phyloP scores from a whole-genome alignment of 1,140 invertebrate species.

The Pygmarrhopalites habei region DNA sequence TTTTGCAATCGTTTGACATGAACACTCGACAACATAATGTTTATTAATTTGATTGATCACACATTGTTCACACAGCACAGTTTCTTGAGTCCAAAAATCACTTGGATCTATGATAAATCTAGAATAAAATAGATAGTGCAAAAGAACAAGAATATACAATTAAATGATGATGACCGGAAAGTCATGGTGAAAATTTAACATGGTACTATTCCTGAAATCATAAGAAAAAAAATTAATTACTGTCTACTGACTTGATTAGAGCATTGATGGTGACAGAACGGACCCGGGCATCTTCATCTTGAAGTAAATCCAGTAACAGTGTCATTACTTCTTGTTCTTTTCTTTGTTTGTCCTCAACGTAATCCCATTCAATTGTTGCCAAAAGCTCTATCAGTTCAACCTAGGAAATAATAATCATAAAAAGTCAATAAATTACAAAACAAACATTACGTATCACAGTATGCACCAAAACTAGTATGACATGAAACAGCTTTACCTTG shows the following conservation, averaged over 20 bases:
- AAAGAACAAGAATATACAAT: conserved; percentile 12
- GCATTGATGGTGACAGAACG: conserved; percentile 60
- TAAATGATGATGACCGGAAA: too few relatives aligned
- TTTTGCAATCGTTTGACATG: not conserved
- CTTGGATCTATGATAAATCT: too few relatives aligned
- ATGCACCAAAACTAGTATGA: not conserved
- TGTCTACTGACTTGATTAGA: conserved; percentile 62
- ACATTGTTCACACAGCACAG: not conserved
- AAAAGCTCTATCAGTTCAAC: conserved; percentile 25
- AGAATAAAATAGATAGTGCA: too few relatives aligned
- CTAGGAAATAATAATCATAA: too few relatives aligned
- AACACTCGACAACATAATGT: not conserved
- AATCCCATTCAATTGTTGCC: conserved; percentile 27
- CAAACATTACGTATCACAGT: too few relatives aligned
- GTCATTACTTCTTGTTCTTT: conserved; percentile 58
- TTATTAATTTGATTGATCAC: not conserved
- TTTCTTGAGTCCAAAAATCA: not conserved
- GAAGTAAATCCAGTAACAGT: conserved; percentile 54
- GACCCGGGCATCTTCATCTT: conserved; percentile 63
- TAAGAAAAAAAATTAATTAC: not conserved
- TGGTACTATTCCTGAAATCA: too few relatives aligned
- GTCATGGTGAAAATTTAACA: too few relatives aligned
- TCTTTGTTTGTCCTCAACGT: conserved; percentile 34
- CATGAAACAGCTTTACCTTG: conserved; percentile 53
- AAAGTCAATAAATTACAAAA: too few relatives aligned